Evolutionary conservation across 2,113 vertebrate species (phyloP).

Genomic region (Myotis davidii): DNA sequence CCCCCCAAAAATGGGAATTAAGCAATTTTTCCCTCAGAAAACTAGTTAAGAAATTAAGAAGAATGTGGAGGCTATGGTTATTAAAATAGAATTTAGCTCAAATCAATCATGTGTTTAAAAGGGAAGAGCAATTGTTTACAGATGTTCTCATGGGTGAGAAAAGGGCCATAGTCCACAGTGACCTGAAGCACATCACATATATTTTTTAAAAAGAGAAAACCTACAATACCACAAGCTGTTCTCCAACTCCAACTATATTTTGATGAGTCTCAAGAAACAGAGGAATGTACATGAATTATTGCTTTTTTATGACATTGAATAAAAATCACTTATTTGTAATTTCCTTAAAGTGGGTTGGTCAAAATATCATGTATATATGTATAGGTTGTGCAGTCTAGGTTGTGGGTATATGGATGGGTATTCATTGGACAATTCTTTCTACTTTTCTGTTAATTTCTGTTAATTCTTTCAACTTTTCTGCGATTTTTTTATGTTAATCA

Average conservation of each 20-base stretch:
- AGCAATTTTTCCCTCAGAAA: not conserved
- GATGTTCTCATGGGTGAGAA: not conserved
- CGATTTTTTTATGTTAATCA: not conserved
- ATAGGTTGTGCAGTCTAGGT: not conserved
- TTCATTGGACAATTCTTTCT: not conserved
- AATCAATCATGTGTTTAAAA: not conserved
- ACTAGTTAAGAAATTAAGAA: slow-evolving; percentile 43
- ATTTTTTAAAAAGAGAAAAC: not conserved
- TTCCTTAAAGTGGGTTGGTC: not conserved
- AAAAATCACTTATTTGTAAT: not conserved
- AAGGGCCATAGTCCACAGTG: not conserved
- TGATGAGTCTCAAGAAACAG: slow-evolving; percentile 16
- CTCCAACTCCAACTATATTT: not conserved
- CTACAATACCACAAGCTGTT: not conserved
- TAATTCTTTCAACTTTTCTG: slow-evolving; percentile 13
- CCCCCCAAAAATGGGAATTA: slow-evolving; percentile 25
- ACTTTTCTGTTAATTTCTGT: not conserved
- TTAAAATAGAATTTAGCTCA: slow-evolving; percentile 36
- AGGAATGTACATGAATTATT: not conserved
- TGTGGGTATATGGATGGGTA: not conserved
- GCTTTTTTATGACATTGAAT: not conserved
- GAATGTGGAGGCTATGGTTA: not conserved
- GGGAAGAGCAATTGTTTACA: slow-evolving; percentile 49
- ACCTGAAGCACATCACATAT: not conserved
- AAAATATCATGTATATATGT: not conserved